Evolutionary conservation across 2,888 invertebrate genomes (phyloP).

Genomic region (Sepioteuthis lessoniana): DNA sequence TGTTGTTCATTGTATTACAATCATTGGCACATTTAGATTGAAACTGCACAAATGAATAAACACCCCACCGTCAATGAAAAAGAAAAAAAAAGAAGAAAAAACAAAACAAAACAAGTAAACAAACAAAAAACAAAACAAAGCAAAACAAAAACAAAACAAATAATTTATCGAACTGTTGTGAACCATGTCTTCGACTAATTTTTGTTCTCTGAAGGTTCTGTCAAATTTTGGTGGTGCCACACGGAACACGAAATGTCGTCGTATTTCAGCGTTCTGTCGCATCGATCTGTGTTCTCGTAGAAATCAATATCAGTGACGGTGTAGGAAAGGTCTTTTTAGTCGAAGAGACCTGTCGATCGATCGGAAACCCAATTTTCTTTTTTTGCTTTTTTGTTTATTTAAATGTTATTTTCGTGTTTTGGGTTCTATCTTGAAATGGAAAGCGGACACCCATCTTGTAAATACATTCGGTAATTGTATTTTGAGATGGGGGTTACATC

Average conservation of each 20-base stretch:
- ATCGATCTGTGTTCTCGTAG: background rate
- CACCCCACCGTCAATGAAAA: no score
- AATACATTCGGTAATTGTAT: slow-evolving; percentile 23
- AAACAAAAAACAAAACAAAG: no score
- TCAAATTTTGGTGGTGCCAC: slow-evolving; percentile 33
- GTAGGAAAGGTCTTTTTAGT: background rate
- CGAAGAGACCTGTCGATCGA: slow-evolving; percentile 6
- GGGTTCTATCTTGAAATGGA: background rate
- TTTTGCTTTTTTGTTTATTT: background rate
- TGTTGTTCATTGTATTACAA: no score
- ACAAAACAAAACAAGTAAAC: no score
- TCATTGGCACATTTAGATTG: background rate
- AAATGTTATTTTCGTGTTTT: background rate
- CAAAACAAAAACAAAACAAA: no score
- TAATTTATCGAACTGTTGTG: background rate
- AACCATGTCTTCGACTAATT: background rate
- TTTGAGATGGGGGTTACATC: background rate
- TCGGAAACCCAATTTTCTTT: background rate
- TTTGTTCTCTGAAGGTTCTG: background rate
- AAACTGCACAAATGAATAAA: background rate
- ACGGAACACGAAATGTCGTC: background rate
- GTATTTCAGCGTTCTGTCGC: background rate
- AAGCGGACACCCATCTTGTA: background rate
- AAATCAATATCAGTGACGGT: background rate
- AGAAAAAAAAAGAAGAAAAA: no score